These are phyloP conservation scores for Brotula barbata DNA, from an alignment of 2,797 vertebrate species.

Conservation along the genomic window DNA sequence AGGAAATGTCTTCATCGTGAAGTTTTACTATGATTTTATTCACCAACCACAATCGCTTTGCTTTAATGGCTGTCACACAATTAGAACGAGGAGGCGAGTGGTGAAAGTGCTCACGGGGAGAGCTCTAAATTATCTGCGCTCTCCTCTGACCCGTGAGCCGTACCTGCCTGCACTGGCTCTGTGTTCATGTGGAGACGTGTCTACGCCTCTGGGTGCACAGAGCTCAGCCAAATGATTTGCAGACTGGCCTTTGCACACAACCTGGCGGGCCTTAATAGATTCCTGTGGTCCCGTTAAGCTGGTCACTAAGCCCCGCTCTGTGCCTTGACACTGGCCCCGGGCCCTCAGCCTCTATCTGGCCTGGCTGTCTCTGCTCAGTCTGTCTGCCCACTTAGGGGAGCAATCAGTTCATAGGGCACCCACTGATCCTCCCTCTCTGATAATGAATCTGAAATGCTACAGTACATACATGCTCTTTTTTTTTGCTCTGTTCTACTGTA, in stretches of 20 bases:
- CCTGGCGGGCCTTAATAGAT: constrained; percentile 68
- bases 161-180: constrained; percentile 64
- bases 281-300: constrained; percentile 65
- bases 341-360: constrained; percentile 14
- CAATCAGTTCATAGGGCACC: constrained; percentile 41
- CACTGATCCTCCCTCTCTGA: constrained; percentile 25
- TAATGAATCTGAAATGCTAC: constrained; percentile 24
- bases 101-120: constrained; percentile 46
- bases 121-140: constrained; percentile 62
- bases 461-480: constrained; percentile 7
- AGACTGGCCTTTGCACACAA: constrained; percentile 65
- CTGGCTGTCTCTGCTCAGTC: constrained; percentile 39
- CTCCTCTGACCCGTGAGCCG: constrained; percentile 58
- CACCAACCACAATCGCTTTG: neutral
- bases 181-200: constrained; percentile 67
- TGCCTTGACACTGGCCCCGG: constrained; percentile 57
- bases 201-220: constrained; percentile 57
- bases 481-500: constrained; percentile 32
- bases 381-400: constrained; percentile 42
- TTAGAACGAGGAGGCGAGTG: constrained; percentile 19
- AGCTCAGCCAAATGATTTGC: constrained; percentile 66
- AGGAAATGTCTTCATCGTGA: too few relatives aligned
- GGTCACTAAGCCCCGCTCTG: constrained; percentile 52
- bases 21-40: too few relatives aligned
- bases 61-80: constrained; percentile 22